A percentile compares a stretch with the other conserved stretches of the same genome.
These are phyloP conservation scores for Drosophila sulfurigaster DNA, from an alignment of 1,140 invertebrate species.

Conservation along the genomic window DNA sequence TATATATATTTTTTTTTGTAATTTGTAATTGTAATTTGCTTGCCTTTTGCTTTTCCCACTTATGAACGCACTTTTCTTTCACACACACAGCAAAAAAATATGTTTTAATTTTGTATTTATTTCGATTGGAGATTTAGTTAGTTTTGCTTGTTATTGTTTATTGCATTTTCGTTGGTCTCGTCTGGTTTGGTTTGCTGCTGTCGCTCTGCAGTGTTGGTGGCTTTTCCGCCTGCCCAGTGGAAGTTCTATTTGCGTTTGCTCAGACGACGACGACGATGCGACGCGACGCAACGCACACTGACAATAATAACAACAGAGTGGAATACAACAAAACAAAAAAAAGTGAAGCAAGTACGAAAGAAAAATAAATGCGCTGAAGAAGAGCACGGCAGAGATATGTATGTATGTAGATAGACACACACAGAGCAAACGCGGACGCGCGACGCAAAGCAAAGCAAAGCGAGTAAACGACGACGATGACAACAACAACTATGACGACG, in stretches of 20 bases:
- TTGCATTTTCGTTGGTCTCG: slow-evolving; percentile 4
- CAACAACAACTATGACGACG: slow-evolving; percentile 11
- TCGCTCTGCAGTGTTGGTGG: slow-evolving; percentile 22
- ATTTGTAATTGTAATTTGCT: slow-evolving; percentile 10
- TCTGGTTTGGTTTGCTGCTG: neutral
- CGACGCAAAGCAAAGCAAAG: slow-evolving; percentile 6
- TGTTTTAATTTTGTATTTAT: neutral
- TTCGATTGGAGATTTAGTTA: neutral
- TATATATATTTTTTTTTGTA: neutral
- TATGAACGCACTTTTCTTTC: slow-evolving; percentile 2
- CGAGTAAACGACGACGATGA: too few relatives aligned
- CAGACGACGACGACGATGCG: slow-evolving; percentile 65
- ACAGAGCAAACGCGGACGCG: slow-evolving; percentile 29
- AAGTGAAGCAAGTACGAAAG: neutral
- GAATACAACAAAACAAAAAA: slow-evolving; percentile 21
- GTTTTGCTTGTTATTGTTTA: slow-evolving; percentile 43
- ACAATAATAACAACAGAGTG: slow-evolving; percentile 15
- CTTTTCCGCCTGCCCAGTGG: slow-evolving; percentile 52
- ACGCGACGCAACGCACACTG: slow-evolving; percentile 20
- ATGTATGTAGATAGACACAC: neutral
- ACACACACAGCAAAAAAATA: slow-evolving; percentile 14
- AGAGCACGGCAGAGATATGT: slow-evolving; percentile 4
- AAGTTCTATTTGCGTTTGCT: slow-evolving; percentile 81
- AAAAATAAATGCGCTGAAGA: slow-evolving; percentile 7
- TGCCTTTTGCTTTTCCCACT: slow-evolving; percentile 21